These are phyloP conservation scores for Acanthornis magna DNA, from an alignment of 2,797 vertebrate species.

Conservation along the genomic window DNA sequence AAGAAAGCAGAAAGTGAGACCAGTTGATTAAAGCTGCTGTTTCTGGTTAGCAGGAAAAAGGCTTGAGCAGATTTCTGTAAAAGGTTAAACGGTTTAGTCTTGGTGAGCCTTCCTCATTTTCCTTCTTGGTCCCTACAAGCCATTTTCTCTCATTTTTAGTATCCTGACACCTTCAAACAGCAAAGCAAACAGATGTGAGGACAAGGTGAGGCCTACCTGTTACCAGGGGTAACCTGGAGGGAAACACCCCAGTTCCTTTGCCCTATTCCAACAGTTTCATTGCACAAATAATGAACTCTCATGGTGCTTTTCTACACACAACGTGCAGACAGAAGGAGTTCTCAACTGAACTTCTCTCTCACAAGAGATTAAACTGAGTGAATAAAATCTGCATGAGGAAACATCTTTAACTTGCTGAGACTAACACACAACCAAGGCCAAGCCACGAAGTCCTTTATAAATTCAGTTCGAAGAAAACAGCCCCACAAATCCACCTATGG, in stretches of 20 bases:
- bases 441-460: constrained; percentile 20
- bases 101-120: neutral
- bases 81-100: neutral
- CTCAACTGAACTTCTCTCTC: neutral
- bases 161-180: neutral
- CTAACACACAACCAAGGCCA: constrained; percentile 20
- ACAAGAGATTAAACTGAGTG: neutral
- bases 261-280: neutral
- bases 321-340: neutral
- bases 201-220: neutral
- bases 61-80: neutral
- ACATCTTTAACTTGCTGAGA: constrained; percentile 17
- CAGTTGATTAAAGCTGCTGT: neutral
- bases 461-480: neutral
- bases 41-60: neutral
- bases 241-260: neutral
- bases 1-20: constrained; percentile 34
- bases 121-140: neutral
- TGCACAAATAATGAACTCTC: neutral
- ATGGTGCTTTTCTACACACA: neutral
- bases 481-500: constrained; percentile 2
- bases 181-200: neutral
- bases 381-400: neutral
- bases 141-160: neutral
- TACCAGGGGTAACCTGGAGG: neutral